phyloP scores from a whole-genome alignment of 2,888 invertebrate genomes.

The Xanthorhoe spadicearia region DNA sequence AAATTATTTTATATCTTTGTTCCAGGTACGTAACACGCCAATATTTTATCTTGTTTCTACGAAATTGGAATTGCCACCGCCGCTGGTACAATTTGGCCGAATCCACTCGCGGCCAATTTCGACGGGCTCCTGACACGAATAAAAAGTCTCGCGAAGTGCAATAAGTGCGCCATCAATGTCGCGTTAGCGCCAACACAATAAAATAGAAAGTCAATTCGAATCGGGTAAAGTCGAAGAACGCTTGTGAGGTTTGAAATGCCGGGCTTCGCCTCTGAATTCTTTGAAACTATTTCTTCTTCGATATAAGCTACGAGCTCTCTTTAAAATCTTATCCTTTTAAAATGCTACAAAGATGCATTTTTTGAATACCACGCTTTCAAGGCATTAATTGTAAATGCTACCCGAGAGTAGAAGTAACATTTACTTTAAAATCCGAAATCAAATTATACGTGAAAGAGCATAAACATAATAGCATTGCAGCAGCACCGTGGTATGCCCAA shows the following conservation, averaged over 20 bases:
- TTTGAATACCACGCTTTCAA: constrained; percentile 1
- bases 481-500: constrained; percentile 32
- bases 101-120: constrained; percentile 59
- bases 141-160: constrained; percentile 73
- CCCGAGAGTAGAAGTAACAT: not conserved
- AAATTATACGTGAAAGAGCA: constrained; percentile 19
- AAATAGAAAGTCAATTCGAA: constrained; percentile 78
- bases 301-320: not conserved
- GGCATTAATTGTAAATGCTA: constrained; percentile 6
- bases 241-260: constrained; percentile 43
- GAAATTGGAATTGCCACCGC: constrained; percentile 45
- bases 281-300: constrained; percentile 2
- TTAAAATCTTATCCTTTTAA: not conserved
- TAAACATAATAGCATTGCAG: constrained; percentile 18
- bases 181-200: constrained; percentile 80
- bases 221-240: constrained; percentile 58
- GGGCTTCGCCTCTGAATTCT: constrained; percentile 20
- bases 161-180: constrained; percentile 82
- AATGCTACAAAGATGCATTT: not conserved
- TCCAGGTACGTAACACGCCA: constrained; percentile 61
- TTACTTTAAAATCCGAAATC: constrained; percentile 12
- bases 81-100: constrained; percentile 59
- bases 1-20: constrained; percentile 48
- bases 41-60: constrained; percentile 37
- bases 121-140: constrained; percentile 56